Evolutionary conservation across 2,888 invertebrate species (phyloP), one percentile per base, ranked within the genome.

Genomic region (Lingula anatina): DNA sequence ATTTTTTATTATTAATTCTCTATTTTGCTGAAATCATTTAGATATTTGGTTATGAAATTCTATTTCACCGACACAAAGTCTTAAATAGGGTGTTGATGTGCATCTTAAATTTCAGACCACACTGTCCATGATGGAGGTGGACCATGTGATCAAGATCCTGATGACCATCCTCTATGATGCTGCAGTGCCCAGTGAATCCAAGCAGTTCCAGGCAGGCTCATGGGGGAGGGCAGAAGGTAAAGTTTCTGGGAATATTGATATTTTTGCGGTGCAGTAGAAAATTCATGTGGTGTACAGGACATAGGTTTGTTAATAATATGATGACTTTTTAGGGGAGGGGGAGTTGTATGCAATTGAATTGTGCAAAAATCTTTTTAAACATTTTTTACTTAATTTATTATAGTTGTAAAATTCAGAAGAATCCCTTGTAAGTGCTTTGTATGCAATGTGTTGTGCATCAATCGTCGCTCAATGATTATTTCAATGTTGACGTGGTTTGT

Each of bases 151-250:
- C 72, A 85, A 87, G 41, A 83, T 91, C 53, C 80, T 94, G 53
- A 90, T 90, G 59, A 88, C 88, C 56, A 91, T 94, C 68, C 78
- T 94, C 25, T 87, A 88, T 66, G 90, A 93, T 75, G 91, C 91
- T 45, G 86, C 90, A 20, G 60, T 87, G 55, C 83, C 89, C 1
- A 60, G 64, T 67, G 67, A 55, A 61, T 26, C n/a, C 15, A 12
- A 9, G 9, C 15, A 12, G 9, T 31, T 31, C 31, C 31, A 31
- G 31, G 9, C 31, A 9, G 93, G 93, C 62, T 70, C 93, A 61
- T 93, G 92, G 87, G 92, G 93, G 1, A 81, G 93, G 59, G 89
- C 92, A 0, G 93, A 93, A 62, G 71, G 70, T 71, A 52, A 49
- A 44, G 31, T 24, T 20, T n/a, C n/a, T n/a, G n/a, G n/a, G n/a